Percentiles rank a stretch among this genome's conserved stretches.
These are phyloP conservation scores for Eurypyga helias DNA, from an alignment of 2,113 vertebrate genomes.

Conservation along the genomic window DNA sequence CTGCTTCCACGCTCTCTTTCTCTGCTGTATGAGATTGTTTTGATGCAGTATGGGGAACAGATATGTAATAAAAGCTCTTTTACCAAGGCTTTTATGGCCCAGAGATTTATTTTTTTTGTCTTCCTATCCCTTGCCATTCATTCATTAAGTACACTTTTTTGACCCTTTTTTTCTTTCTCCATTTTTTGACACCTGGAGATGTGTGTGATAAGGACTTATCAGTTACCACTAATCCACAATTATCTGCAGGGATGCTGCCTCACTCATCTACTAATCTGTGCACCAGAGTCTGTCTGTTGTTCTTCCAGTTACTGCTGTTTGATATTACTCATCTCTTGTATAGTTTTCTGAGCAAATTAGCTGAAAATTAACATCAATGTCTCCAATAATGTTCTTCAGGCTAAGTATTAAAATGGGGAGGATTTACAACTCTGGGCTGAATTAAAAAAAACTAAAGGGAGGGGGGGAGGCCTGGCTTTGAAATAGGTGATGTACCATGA, in stretches of 20 bases:
- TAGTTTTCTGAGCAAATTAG: background rate
- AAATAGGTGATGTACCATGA: background rate
- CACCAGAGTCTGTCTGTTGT: background rate
- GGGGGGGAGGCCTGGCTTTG: background rate
- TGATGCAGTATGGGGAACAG: background rate
- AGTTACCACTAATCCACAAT: background rate
- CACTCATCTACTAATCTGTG: background rate
- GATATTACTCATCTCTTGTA: background rate
- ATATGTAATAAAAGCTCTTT: background rate
- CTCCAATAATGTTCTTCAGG: background rate
- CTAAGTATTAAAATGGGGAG: background rate
- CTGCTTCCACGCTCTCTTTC: background rate
- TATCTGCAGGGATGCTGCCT: background rate
- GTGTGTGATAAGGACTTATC: background rate
- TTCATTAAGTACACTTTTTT: background rate
- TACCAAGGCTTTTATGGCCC: background rate
- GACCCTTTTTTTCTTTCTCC: background rate
- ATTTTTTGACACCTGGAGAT: background rate
- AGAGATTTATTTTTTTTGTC: background rate
- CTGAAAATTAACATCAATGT: background rate
- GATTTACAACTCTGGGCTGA: background rate
- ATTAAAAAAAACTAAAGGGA: background rate
- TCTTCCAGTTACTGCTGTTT: background rate
- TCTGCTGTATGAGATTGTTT: background rate
- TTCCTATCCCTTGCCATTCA: background rate